Evolutionary conservation across 2,888 invertebrate species (phyloP).

Genomic region (Tricholauxania praeusta): DNA sequence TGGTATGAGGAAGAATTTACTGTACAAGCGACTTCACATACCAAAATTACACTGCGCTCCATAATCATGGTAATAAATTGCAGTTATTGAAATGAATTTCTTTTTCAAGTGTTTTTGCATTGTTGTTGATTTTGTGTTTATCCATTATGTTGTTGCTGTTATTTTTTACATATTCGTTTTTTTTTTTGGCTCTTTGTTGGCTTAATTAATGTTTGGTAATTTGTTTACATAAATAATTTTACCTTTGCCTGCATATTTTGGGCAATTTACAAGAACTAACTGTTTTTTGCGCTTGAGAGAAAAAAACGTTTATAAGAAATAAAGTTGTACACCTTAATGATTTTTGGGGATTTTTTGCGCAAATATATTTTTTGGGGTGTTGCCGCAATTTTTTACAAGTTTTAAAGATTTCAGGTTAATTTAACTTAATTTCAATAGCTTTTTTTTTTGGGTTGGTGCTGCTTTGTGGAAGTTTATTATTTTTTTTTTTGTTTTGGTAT

Average conservation of each 20-base stretch:
- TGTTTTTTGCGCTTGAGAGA: background rate
- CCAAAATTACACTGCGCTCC: background rate
- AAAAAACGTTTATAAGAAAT: constrained; percentile 8
- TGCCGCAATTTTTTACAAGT: background rate
- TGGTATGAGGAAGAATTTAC: constrained; percentile 50
- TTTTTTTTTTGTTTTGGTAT: no score
- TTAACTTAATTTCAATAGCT: no score
- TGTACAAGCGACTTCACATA: constrained; percentile 13
- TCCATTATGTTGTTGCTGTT: background rate
- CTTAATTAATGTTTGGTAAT: constrained; percentile 26
- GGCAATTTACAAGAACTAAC: background rate
- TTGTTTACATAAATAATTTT: constrained; percentile 16
- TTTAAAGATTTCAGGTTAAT: no score
- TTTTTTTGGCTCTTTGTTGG: background rate
- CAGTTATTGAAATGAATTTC: background rate
- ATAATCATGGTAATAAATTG: background rate
- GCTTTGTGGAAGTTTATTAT: no score
- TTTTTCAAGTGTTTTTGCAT: background rate
- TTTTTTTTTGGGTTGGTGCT: no score
- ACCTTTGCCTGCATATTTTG: background rate
- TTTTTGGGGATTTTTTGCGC: background rate
- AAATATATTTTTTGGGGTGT: background rate
- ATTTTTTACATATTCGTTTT: constrained; percentile 1
- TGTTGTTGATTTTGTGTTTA: no score
- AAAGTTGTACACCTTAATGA: background rate